These are phyloP conservation scores for Callipepla squamata DNA, from an alignment of 2,113 vertebrate genomes.

Conservation along the genomic window DNA sequence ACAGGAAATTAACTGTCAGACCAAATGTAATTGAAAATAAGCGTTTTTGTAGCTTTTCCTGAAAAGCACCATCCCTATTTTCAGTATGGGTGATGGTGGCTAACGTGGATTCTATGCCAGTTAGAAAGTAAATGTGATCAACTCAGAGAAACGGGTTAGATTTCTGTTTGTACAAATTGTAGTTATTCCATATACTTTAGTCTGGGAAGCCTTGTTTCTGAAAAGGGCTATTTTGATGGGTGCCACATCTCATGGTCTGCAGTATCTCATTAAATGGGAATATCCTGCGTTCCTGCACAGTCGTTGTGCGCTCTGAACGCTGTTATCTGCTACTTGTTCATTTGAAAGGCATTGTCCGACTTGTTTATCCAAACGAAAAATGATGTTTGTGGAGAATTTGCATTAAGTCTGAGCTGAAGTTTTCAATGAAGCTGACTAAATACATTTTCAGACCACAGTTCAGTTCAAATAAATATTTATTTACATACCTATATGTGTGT, in stretches of 20 bases:
- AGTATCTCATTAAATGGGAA: not conserved
- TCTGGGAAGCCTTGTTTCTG: not conserved
- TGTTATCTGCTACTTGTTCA: not conserved
- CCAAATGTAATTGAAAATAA: not conserved
- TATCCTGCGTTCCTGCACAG: not conserved
- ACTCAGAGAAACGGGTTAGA: not conserved
- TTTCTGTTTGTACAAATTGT: not conserved
- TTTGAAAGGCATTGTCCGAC: not conserved
- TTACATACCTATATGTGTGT: not conserved
- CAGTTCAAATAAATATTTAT: not conserved
- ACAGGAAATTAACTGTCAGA: not conserved
- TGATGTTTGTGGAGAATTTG: not conserved
- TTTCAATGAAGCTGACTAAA: not conserved
- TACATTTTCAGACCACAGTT: not conserved
- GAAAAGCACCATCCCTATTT: not conserved
- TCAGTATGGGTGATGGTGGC: not conserved
- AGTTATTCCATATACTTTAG: conserved; percentile 21
- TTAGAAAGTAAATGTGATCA: not conserved
- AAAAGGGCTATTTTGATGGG: not conserved
- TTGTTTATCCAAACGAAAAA: not conserved
- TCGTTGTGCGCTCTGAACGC: not conserved
- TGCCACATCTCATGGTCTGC: not conserved
- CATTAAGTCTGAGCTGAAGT: not conserved
- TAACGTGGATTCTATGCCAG: not conserved
- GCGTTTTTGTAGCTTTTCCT: not conserved